These are phyloP conservation scores for Limenitis arthemis DNA, from an alignment of 2,888 invertebrate species.

Conservation along the genomic window DNA sequence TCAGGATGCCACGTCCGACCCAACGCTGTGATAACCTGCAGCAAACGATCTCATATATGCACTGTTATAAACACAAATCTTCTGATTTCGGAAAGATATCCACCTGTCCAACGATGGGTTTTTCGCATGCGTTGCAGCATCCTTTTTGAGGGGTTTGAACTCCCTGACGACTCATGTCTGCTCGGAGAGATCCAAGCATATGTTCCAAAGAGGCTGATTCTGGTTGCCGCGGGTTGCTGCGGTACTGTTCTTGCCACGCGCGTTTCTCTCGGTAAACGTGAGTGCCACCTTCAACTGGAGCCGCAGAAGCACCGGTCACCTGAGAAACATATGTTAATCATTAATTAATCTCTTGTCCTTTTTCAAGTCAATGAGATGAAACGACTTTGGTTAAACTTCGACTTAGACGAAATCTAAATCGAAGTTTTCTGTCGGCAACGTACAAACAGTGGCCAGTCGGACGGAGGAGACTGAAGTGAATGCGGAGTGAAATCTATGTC, in stretches of 20 bases:
- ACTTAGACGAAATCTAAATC: slow-evolving; percentile 22
- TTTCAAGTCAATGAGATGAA: slow-evolving; percentile 12
- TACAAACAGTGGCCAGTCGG: slow-evolving; percentile 55
- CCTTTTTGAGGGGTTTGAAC: slow-evolving; percentile 99
- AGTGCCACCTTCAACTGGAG: slow-evolving; percentile 55
- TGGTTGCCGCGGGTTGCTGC: slow-evolving; percentile 72
- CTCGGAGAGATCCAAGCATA: slow-evolving; percentile 95
- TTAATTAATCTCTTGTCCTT: slow-evolving; percentile 8
- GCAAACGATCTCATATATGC: slow-evolving; percentile 19
- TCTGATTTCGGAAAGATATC: slow-evolving; percentile 11
- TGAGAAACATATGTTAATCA: slow-evolving; percentile 27
- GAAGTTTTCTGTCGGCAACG: slow-evolving; percentile 38
- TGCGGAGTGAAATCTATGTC: slow-evolving; percentile 67
- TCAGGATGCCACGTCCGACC: slow-evolving; percentile 99
- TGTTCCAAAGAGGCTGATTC: slow-evolving; percentile 74
- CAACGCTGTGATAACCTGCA: slow-evolving; percentile 91
- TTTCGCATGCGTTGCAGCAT: slow-evolving; percentile 98
- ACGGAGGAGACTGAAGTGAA: slow-evolving; percentile 55
- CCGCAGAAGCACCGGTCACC: slow-evolving; percentile 50
- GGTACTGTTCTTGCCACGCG: slow-evolving; percentile 68
- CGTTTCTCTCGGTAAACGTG: slow-evolving; percentile 77
- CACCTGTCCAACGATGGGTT: slow-evolving; percentile 98
- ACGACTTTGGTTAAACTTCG: slow-evolving; percentile 5
- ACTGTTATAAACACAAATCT: slow-evolving; percentile 5
- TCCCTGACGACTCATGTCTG: slow-evolving; percentile 99